Evolutionary conservation across 2,113 vertebrate genomes (phyloP).

Genomic region (Hippocampus comes): DNA sequence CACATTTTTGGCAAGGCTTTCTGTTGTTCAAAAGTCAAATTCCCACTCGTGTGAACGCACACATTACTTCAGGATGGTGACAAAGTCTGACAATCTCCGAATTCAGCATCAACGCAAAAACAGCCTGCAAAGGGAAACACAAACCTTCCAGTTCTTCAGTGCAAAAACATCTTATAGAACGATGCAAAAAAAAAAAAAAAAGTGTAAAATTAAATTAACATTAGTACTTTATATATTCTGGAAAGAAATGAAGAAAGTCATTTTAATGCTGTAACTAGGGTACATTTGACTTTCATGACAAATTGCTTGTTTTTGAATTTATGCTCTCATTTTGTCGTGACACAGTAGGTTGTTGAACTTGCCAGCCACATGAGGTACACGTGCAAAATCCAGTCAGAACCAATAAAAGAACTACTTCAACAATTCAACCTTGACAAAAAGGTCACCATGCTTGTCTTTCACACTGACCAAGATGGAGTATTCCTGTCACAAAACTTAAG

Average conservation of each 20-base stretch:
- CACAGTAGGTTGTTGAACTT: neutral
- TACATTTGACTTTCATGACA: conserved; percentile 18
- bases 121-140: conserved; percentile 1
- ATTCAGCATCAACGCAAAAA: conserved; percentile 31
- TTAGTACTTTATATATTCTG: conserved; percentile 26
- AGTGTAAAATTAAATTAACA: conserved; percentile 38
- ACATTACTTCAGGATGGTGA: conserved; percentile 28
- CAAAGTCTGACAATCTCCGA: conserved; percentile 29
- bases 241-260: conserved; percentile 28
- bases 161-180: conserved; percentile 46
- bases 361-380: neutral
- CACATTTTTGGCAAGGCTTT: conserved; percentile 61
- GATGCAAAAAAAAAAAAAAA: conserved; percentile 25
- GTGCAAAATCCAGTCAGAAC: neutral
- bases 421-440: too few species aligned
- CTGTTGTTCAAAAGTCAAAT: conserved; percentile 32
- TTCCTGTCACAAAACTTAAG: too few species aligned
- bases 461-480: too few species aligned
- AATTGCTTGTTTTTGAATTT: neutral
- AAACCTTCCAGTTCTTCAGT: conserved; percentile 45
- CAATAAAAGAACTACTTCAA: too few species aligned
- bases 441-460: too few species aligned
- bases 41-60: conserved; percentile 31
- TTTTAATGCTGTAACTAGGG: conserved; percentile 37
- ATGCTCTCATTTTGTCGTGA: neutral